Conservation (phyloP, 2,888 invertebrate species). For the Heliconius aoede region DNA sequence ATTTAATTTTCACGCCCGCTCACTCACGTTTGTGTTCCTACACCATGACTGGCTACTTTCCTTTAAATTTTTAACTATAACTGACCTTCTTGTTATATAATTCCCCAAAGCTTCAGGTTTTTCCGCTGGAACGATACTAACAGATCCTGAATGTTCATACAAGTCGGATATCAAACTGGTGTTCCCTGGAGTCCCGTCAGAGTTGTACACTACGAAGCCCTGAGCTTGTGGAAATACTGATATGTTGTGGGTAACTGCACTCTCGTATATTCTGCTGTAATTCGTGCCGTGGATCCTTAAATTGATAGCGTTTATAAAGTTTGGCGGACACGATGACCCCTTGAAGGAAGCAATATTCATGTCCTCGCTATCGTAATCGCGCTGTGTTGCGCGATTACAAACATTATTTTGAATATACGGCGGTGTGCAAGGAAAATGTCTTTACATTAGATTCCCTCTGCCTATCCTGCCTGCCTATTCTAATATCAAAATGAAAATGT, state of each 20-base stretch:
- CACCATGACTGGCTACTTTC: not conserved
- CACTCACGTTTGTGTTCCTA: too few species aligned
- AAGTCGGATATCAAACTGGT: conserved; percentile 49
- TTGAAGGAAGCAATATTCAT: too few species aligned
- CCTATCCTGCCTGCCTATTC: too few species aligned
- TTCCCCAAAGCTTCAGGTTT: conserved; percentile 27
- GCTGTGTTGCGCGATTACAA: too few species aligned
- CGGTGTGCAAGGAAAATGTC: too few species aligned
- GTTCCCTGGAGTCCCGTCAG: conserved; percentile 51
- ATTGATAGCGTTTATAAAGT: not conserved
- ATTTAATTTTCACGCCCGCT: too few species aligned
- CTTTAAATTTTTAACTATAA: not conserved
- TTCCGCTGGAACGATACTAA: conserved; percentile 41
- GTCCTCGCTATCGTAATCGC: too few species aligned
- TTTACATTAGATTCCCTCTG: too few species aligned
- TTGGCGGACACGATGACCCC: too few species aligned
- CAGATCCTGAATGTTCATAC: conserved; percentile 43
- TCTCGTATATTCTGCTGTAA: conserved; percentile 57
- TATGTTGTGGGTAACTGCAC: conserved; percentile 59
- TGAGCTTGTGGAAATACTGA: conserved; percentile 56
- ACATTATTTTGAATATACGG: too few species aligned
- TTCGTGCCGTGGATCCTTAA: conserved; percentile 69
- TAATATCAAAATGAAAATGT: too few species aligned
- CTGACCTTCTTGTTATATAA: conserved; percentile 32
- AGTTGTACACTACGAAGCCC: conserved; percentile 50